These are phyloP conservation scores for Ardeotis arabs DNA, from an alignment of 2,113 vertebrate genomes.

Conservation along the genomic window DNA sequence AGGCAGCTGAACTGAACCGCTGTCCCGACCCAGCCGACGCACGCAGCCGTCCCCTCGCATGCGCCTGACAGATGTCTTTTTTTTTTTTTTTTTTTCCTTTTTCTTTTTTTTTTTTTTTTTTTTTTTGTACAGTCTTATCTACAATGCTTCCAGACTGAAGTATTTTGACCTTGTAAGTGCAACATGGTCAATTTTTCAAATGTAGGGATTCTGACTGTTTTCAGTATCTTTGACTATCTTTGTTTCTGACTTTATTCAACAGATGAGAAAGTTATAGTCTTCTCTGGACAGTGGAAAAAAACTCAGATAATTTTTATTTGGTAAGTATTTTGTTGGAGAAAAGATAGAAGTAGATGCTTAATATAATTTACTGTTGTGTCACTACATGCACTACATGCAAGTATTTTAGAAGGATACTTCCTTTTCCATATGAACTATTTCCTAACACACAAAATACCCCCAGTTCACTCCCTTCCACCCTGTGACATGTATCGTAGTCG, in stretches of 20 bases:
- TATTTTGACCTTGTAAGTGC: background rate
- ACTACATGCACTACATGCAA: background rate
- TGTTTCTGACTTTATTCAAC: background rate
- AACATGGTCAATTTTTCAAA: slow-evolving; percentile 2
- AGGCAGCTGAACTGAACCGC: background rate
- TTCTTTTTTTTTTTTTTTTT: background rate
- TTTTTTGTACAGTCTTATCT: background rate
- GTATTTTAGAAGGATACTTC: background rate
- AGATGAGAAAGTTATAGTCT: background rate
- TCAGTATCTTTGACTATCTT: background rate
- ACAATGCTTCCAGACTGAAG: background rate
- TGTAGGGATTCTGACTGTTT: background rate
- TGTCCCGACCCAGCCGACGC: fast-evolving
- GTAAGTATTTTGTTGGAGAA: background rate
- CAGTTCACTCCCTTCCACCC: background rate
- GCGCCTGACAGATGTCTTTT: background rate
- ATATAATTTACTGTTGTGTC: background rate
- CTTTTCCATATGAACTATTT: background rate
- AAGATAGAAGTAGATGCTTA: background rate
- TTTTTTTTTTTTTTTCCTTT: too few relatives aligned
- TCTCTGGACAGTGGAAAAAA: background rate
- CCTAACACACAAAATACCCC: background rate
- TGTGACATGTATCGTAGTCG: fast-evolving
- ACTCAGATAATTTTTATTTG: background rate
- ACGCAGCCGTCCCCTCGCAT: background rate